Evolutionary conservation across 2,113 vertebrate species (phyloP), one percentile per base, ranked within the genome.

Genomic region (Pipa parva): DNA sequence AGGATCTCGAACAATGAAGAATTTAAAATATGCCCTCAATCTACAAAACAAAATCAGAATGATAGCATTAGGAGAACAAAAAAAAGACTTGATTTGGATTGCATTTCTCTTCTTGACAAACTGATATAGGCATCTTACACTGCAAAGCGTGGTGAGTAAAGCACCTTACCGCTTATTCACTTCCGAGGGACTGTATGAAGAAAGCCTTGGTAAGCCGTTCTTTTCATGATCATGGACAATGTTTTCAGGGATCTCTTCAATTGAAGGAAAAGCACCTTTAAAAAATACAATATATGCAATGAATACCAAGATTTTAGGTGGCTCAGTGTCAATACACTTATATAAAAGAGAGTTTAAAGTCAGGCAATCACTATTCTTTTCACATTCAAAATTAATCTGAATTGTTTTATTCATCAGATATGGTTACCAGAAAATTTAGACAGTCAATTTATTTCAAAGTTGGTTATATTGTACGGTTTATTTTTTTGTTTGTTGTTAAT

Each of bases 1-100:
- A 3, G 96, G 96, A 77, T 99, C 96, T 78, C 97, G 84, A 58
- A 99, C 97, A 1, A 99, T 99, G 75, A 99, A 90, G 80, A 99
- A 99, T 81, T 99, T 99, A 75, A 99, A 99, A 83, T 98, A 99
- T 1, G 90, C 86, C 79, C 81, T 89, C 75, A 99, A 80, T 63
- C 95, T 99, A 84, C 76, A 63, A 78, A 26, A 71, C 6, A 74
- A 49, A 71, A 13, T 55, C 15, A 74, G 24, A 27, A 46, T 63
- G 31, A 77, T 54, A 3, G 0, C 0, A 29, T 33, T 36, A 36
- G 10, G 15, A 7, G 10, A 36, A 36, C 2, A 36, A 2, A 7
- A 7, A 36, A 36, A 36, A n/a, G n/a, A n/a, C n/a, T n/a, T n/a
- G n/a, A n/a, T n/a, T n/a, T n/a, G n/a, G n/a, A n/a, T n/a, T n/a